A percentile compares a stretch with the other conserved stretches of the same genome.
Conservation (phyloP, 2,113 vertebrate genomes). For the Varanus salvator region DNA sequence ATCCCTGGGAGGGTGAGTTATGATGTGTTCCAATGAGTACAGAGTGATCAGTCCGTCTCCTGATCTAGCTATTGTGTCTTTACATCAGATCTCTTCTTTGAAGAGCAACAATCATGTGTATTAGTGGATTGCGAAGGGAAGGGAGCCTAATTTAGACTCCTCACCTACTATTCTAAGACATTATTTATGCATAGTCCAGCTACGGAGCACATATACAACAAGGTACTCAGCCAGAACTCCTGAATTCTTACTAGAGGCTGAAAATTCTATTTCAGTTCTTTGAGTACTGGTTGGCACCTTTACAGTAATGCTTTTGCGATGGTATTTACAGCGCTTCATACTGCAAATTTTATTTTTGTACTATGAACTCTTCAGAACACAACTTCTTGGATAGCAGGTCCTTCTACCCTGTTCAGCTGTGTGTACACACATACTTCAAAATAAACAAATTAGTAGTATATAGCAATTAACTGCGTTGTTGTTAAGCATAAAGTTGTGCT, state of each 20-base stretch:
- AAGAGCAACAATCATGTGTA: background rate
- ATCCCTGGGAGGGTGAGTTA: background rate
- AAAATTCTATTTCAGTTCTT: constrained; percentile 31
- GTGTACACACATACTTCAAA: background rate
- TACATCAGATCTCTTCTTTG: background rate
- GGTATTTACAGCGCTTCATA: constrained; percentile 25
- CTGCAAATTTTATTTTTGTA: constrained; percentile 16
- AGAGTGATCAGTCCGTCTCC: background rate
- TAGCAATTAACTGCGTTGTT: background rate
- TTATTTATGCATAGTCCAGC: too few relatives aligned
- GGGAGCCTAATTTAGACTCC: background rate
- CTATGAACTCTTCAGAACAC: constrained; percentile 1
- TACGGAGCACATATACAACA: background rate
- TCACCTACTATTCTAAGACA: background rate
- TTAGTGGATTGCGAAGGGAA: background rate
- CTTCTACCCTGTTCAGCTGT: background rate
- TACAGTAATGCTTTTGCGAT: background rate
- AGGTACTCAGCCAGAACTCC: background rate
- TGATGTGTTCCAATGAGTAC: background rate
- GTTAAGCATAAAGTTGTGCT: background rate
- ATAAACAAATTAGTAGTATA: background rate
- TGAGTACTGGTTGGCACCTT: constrained; percentile 40
- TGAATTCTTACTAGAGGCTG: constrained; percentile 53
- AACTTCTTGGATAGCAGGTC: background rate
- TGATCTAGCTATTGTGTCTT: background rate